Percentiles rank a stretch among this genome's conserved stretches.
Conservation (phyloP, 2,113 vertebrate genomes). For the Entomyzon cyanotis region DNA sequence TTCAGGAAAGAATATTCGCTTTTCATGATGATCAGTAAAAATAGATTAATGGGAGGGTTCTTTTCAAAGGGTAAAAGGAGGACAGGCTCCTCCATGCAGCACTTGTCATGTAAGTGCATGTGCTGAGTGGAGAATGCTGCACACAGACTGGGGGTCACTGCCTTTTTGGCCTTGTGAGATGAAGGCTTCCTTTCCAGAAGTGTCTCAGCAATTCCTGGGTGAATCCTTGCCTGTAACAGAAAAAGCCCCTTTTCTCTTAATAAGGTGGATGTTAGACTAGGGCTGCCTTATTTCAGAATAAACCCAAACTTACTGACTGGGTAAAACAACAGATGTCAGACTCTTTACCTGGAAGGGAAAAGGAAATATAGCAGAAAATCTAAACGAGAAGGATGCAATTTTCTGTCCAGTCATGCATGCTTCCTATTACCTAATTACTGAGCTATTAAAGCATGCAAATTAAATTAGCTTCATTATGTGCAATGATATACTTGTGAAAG, state of each 20-base stretch:
- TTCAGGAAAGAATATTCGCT: neutral
- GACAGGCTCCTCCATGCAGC: neutral
- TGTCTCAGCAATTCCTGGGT: neutral
- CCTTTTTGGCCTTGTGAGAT: neutral
- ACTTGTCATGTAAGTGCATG: neutral
- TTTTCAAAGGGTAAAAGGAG: neutral
- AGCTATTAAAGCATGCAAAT: neutral
- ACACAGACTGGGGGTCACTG: neutral
- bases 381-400: neutral
- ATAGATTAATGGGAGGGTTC: neutral
- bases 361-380: neutral
- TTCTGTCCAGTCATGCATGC: neutral
- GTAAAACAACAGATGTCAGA: neutral
- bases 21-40: constrained; percentile 8
- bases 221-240: neutral
- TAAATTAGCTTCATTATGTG: neutral
- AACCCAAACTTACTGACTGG: neutral
- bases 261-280: neutral
- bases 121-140: neutral
- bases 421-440: neutral
- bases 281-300: neutral
- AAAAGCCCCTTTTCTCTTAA: neutral
- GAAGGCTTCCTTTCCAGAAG: neutral
- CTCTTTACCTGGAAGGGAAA: neutral
- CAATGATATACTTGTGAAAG: neutral